Conservation (phyloP, 2,888 invertebrate genomes). For the Thysanoteuthis rhombus region DNA sequence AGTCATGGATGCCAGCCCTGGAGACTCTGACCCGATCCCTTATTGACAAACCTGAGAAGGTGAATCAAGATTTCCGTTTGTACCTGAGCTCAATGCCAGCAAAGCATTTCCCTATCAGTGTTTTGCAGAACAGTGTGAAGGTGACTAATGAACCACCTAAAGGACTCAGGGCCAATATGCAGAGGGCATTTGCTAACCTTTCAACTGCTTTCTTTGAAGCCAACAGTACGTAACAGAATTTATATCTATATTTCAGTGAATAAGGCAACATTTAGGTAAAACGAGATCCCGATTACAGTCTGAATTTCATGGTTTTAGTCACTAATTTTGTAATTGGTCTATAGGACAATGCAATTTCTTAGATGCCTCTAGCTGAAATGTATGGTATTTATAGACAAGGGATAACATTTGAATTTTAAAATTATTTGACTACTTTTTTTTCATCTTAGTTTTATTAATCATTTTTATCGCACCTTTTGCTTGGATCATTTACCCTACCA, state of each 20-base stretch:
- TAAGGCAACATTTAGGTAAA: too few relatives aligned
- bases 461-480: too few relatives aligned
- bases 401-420: too few relatives aligned
- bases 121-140: constrained; percentile 69
- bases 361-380: too few relatives aligned
- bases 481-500: too few relatives aligned
- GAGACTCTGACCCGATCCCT: constrained; percentile 66
- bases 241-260: too few relatives aligned
- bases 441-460: too few relatives aligned
- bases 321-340: not conserved
- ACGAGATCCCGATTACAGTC: too few relatives aligned
- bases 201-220: constrained; percentile 84
- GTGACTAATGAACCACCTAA: constrained; percentile 70
- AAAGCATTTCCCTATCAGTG: constrained; percentile 67
- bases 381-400: too few relatives aligned
- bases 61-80: constrained; percentile 67
- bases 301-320: too few relatives aligned
- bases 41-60: constrained; percentile 63
- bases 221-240: constrained; percentile 72
- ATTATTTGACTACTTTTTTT: too few relatives aligned
- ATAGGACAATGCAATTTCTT: not conserved
- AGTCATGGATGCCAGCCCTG: constrained; percentile 68
- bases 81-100: constrained; percentile 69
- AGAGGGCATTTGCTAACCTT: constrained; percentile 83
- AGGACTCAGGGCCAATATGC: constrained; percentile 79